Evolutionary conservation across 2,888 invertebrate species (phyloP), one percentile per base, ranked within the genome.

Genomic region (Ptychoptera albimana): DNA sequence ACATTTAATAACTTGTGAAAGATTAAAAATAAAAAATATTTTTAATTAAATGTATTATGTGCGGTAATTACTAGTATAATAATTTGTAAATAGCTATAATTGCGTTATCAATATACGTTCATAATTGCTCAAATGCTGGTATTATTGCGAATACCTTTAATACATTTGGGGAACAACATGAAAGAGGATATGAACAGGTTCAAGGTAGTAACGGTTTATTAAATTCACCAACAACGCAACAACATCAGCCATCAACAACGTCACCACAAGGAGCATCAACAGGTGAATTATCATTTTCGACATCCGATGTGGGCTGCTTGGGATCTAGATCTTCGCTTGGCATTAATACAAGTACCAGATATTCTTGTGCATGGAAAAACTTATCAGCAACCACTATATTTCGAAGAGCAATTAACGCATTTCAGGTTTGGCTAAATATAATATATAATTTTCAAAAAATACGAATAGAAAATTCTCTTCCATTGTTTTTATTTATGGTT

Each of bases 51-150:
- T n/a, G n/a, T n/a, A n/a, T n/a, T n/a, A n/a, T n/a, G n/a, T n/a
- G n/a, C n/a, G n/a, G n/a, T n/a, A n/a, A n/a, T n/a, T n/a, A n/a
- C n/a, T n/a, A n/a, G n/a, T n/a, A n/a, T n/a, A n/a, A n/a, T n/a
- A n/a, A n/a, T n/a, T n/a, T n/a, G n/a, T n/a, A n/a, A n/a, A n/a
- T n/a, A n/a, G n/a, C n/a, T n/a, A n/a, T n/a, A n/a, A n/a, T n/a
- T 45, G 84, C 91, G 46, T 98, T 98, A 0, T 96, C 96, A 43
- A 93, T 99, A 50, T 99, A 96, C 68, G 96, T 99, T 15, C 98
- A 94, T 67, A 98, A 98, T 67, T 98, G 97, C 69, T 93, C 94
- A 45, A 94, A 92, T 70, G 97, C 98, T 11, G 98, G 96, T 47
- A 84, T 92, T 54, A 92, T 98, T 55, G 80, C 97, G 39, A 88